Base-by-base conservation (phyloP, 1,140 invertebrate genomes). In the Drosophila gunungcola region DNA sequence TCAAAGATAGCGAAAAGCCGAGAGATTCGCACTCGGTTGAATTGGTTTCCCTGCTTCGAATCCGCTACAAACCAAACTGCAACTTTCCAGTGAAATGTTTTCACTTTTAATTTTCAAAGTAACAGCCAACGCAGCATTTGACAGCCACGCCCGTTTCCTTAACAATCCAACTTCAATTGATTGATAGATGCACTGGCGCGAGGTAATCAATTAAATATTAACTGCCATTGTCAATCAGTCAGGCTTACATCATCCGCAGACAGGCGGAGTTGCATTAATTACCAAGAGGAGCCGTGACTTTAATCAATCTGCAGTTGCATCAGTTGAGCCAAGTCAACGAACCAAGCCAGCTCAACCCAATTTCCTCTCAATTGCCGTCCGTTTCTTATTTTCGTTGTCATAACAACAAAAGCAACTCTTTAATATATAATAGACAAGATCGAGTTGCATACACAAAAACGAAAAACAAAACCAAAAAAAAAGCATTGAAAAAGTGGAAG, bases 131-230 rank as follows among this genome's bases (percentile, higher is more conserved):
- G 45, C 67, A 81, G 45, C 67, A 81, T 65, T 78, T 75, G 75
- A 77, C 78, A 76, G 52, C 58, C 76, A 70, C 84, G 80, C 84
- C 83, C 63, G 49, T 64, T 77, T 61, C 73, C 64, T 61, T 55
- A 46, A 10, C 53, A 53, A 48, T 41, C n/a, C 42, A 36, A 29
- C 29, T 58, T 43, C 55, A 49, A 72, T 72, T 78, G 83, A 88
- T 88, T 68, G 52, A 74, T 72, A 60, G 54, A 48, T 61, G 27
- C 60, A 45, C 38, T 46, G 62, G 39, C 45, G 53, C 68, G 62
- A 49, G 51, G 56, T 73, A 80, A 89, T 89, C 84, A 88, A 89
- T 88, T 89, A 88, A 76, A 55, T 79, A 80, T 85, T 68, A 65
- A 62, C 62, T 73, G 78, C 56, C 65, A 74, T 74, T 88, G 83